Evolutionary conservation across 2,797 vertebrate genomes (phyloP), one percentile per base, ranked within the genome.

Genomic region (Acanthornis magna): DNA sequence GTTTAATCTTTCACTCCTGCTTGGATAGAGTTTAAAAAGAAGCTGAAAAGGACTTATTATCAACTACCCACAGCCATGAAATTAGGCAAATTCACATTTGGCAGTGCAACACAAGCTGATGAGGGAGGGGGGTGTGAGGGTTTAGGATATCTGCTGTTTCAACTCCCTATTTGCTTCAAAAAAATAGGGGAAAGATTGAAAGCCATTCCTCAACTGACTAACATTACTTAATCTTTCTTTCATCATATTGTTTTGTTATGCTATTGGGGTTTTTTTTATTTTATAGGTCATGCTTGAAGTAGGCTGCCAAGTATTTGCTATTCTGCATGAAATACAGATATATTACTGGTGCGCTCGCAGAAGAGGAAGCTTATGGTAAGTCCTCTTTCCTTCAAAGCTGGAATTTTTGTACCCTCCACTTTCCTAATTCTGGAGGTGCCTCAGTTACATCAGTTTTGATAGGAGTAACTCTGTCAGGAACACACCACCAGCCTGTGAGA

Each of bases 251-350:
- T 21, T 78, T 70, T 40, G 45, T 75, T 55, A 27, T 55, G 60
- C 7, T 40, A 22, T 36, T 22, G 9, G 4, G 0, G 2, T 81
- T 29, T 72, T 74, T 72, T 74, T 74, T n/a, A 58, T 70, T 76
- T 57, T 48, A 9, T 34, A 27, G 15, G 36, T 63, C 30, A 9
- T 27, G 34, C 27, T 14, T 10, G 57, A 79, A 13, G 79, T 91
- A 98, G 98, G 98, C 98, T 68, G 98, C 98, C 13, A 96, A 95
- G 88, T 95, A 91, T 90, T 96, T 98, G 32, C 82, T 98, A n/a
- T 98, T 98, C 43, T 99, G 98, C 96, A 97, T 98, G 34, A 98
- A 99, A 97, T 99, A 98, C 96, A 98, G 98, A 96, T 98, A 98
- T 61, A 98, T 98, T 98, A 98, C 97, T 2, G 98, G 98, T 40